Evolutionary conservation across 2,113 vertebrate species (phyloP), one percentile per base, ranked within the genome.

Genomic region (Phyllopteryx taeniolatus): DNA sequence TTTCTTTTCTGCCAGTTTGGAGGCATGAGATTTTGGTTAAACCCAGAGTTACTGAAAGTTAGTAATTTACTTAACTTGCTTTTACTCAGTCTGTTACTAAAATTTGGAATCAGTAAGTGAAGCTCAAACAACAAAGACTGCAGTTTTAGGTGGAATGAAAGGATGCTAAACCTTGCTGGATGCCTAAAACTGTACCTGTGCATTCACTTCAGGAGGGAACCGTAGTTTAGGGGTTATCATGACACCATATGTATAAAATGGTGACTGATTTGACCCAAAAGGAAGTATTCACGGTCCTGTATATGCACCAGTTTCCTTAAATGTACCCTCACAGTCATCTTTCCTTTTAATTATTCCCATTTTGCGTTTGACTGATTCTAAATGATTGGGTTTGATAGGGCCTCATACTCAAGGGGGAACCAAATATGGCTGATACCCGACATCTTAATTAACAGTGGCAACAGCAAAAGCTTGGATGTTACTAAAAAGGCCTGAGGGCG

Each of bases 401-500:
- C n/a, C 35, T 46, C n/a, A 49, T 27, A 15, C 14, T 47, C 22
- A 17, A 17, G 8, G 47, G n/a, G 22, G 22, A 31, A 47, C 19
- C 35, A 77, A 67, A n/a, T 74, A 59, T 70, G 70, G 67, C 57
- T 42, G 68, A 74, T 56, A 15, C 11, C 47, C 35, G 46, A 56
- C 66, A 44, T 78, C 67, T 11, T 46, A 77, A 22, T 44, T 15
- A n/a, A 44, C 49, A 42, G 63, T 8, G 3, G 69, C 67, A 43
- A 47, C 33, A 13, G 57, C 31, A 27, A 64, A 73, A 20, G 35
- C 59, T 67, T 3, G 9, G 13, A 19, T 19, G 11, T 54, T 19
- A 57, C 73, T 78, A 74, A 73, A 68, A 61, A 68, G 67, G 72
- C 76, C 79, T 82, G 60, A 65, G 77, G 59, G 31, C 7, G 13